Evolutionary conservation across 2,888 invertebrate genomes (phyloP).

Genomic region (Aleiodes testaceus): DNA sequence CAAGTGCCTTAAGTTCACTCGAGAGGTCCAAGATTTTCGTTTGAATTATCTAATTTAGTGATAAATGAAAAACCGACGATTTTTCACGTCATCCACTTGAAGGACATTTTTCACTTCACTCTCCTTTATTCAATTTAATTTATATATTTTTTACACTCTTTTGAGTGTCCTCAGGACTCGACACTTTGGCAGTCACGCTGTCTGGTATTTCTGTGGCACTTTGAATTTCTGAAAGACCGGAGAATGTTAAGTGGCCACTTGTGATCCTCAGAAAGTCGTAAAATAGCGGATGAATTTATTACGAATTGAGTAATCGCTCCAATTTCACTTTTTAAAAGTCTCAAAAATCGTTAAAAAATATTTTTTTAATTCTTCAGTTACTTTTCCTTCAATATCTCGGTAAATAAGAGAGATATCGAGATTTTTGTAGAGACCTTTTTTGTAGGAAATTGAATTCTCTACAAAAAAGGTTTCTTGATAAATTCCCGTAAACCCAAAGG

Average conservation of each 20-base stretch:
- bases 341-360: not conserved
- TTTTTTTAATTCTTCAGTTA: not conserved
- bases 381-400: not conserved
- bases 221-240: not conserved
- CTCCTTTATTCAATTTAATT: not conserved
- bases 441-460: too few relatives aligned
- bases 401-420: too few relatives aligned
- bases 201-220: constrained; percentile 30
- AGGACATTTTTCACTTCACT: constrained; percentile 13
- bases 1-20: not conserved
- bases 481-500: too few relatives aligned
- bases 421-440: too few relatives aligned
- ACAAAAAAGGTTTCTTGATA: too few relatives aligned
- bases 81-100: constrained; percentile 12
- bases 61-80: not conserved
- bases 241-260: constrained; percentile 25
- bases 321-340: not conserved
- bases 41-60: too few relatives aligned
- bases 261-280: not conserved
- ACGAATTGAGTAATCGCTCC: not conserved
- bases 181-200: constrained; percentile 32
- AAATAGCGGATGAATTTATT: not conserved
- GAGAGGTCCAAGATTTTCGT: too few relatives aligned
- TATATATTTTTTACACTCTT: not conserved
- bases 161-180: constrained; percentile 5